Conservation (phyloP, 2,888 invertebrate species). For the Euplagia quadripunctaria region DNA sequence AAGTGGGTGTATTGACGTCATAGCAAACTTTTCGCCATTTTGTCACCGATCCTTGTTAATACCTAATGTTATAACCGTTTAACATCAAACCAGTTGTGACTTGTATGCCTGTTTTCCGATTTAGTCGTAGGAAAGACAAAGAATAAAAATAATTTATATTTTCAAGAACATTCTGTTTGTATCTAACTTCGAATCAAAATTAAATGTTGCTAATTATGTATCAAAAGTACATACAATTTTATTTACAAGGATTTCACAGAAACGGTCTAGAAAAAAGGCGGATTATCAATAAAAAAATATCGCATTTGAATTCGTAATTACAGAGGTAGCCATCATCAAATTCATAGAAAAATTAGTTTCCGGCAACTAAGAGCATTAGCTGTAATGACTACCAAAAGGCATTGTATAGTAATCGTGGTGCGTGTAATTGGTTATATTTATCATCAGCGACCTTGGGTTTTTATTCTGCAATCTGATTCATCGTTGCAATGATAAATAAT, state of each 20-base stretch:
- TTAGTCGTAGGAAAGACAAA: neutral
- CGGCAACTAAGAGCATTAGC: conserved; percentile 58
- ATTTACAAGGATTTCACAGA: neutral
- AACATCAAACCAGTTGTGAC: too few species aligned
- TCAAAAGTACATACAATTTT: neutral
- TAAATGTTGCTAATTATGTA: neutral
- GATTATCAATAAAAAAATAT: conserved; percentile 32
- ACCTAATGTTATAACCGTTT: too few species aligned
- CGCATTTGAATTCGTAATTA: conserved; percentile 29
- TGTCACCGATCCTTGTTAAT: too few species aligned
- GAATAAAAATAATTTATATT: neutral
- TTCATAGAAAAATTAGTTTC: conserved; percentile 54
- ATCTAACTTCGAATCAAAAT: neutral
- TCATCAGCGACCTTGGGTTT: conserved; percentile 54
- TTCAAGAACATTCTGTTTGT: neutral
- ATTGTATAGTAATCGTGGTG: conserved; percentile 58
- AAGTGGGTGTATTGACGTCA: too few species aligned
- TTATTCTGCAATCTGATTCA: conserved; percentile 31
- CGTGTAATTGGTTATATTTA: conserved; percentile 66
- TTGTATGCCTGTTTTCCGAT: neutral
- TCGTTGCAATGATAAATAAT: conserved; percentile 28
- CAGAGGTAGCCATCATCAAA: conserved; percentile 30
- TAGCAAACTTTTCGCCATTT: too few species aligned
- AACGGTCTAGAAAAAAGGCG: neutral
- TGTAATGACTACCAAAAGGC: conserved; percentile 46